Conservation (phyloP, 2,113 vertebrate genomes). For the Saccopteryx bilineata region DNA sequence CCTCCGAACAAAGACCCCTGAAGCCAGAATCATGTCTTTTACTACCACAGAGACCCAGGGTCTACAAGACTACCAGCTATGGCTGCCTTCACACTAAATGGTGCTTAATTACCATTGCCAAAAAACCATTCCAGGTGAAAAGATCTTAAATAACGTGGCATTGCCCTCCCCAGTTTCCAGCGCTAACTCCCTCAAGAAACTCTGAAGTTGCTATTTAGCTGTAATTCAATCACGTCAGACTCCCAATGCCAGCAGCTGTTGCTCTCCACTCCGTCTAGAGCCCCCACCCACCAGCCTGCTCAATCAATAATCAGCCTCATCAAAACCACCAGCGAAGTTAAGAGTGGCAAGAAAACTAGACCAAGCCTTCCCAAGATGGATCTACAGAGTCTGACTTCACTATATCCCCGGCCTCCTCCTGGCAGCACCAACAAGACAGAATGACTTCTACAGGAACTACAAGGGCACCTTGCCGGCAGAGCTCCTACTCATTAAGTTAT, state of each 20-base stretch:
- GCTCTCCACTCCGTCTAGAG: not conserved
- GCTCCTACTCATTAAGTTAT: not conserved
- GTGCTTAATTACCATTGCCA: not conserved
- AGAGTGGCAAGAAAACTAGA: conserved; percentile 10
- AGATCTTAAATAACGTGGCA: conserved; percentile 7
- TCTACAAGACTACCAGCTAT: conserved; percentile 23
- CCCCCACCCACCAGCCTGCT: not conserved
- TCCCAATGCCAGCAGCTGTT: not conserved
- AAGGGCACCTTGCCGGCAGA: not conserved
- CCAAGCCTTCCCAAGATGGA: conserved; percentile 40
- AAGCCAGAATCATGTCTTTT: conserved; percentile 18
- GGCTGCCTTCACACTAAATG: conserved; percentile 15
- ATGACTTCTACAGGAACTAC: conserved; percentile 38
- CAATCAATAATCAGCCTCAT: conserved; percentile 1
- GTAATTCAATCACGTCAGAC: conserved; percentile 30
- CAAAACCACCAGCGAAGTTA: conserved; percentile 45
- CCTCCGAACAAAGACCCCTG: conserved; percentile 53
- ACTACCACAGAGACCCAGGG: not conserved
- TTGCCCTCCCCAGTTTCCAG: not conserved
- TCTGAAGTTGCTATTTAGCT: conserved; percentile 46
- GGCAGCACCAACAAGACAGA: not conserved
- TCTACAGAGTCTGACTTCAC: not conserved
- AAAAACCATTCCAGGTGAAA: conserved; percentile 49
- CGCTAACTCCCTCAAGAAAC: conserved; percentile 35
- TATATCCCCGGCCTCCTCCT: not conserved